Percentiles rank a stretch among this genome's conserved stretches.
Evolutionary conservation across 2,888 invertebrate species (phyloP).

Genomic region (Steinernema hermaphroditum): DNA sequence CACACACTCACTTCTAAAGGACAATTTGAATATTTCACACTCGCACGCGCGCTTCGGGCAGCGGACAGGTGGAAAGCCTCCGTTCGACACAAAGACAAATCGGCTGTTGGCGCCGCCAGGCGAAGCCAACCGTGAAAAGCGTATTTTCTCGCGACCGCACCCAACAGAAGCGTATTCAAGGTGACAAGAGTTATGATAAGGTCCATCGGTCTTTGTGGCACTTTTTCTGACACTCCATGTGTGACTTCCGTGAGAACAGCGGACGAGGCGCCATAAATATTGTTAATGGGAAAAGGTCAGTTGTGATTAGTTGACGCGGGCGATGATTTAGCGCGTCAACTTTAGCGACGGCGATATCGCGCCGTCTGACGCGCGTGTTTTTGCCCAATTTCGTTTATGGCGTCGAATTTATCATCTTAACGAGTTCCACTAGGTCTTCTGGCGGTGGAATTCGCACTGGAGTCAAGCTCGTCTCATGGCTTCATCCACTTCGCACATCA

Average conservation of each 20-base stretch:
- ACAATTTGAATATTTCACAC: background rate
- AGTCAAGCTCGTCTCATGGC: no score
- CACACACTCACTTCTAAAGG: background rate
- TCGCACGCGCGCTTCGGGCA: background rate
- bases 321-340: slow-evolving; percentile 26
- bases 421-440: no score
- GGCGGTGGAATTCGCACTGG: no score
- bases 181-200: slow-evolving; percentile 29
- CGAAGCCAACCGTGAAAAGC: slow-evolving; percentile 24
- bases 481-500: no score
- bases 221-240: slow-evolving; percentile 26
- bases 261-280: slow-evolving; percentile 21
- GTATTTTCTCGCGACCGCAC: background rate
- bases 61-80: background rate
- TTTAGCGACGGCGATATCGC: background rate
- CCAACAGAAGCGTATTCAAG: background rate
- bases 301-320: slow-evolving; percentile 29
- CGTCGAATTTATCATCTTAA: background rate
- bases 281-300: slow-evolving; percentile 30
- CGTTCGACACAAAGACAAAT: slow-evolving; percentile 12
- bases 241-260: slow-evolving; percentile 29
- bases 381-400: background rate
- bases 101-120: background rate
- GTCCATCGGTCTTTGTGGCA: slow-evolving; percentile 17
- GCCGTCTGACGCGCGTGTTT: background rate